Conservation (phyloP, 1,140 invertebrate genomes). For the Ctenoplectra terminalis region DNA sequence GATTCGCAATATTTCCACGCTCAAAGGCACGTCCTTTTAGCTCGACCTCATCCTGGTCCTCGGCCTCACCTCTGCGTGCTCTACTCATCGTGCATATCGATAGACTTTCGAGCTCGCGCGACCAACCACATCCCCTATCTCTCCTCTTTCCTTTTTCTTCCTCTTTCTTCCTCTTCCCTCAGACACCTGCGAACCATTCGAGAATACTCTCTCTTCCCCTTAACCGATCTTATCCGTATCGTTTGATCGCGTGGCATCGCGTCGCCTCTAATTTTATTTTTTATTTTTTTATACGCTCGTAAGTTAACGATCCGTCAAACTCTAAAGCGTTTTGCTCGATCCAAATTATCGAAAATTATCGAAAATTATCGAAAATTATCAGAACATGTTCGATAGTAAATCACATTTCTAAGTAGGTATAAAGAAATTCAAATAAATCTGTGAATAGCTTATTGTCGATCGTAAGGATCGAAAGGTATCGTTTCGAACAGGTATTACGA, state of each 20-base stretch:
- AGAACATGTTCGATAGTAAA: too few species aligned
- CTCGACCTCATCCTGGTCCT: constrained; percentile 42
- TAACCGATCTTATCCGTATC: neutral
- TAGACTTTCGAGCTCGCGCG: constrained; percentile 17
- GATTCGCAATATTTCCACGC: constrained; percentile 60
- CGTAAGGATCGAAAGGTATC: neutral
- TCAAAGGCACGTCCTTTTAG: constrained; percentile 50
- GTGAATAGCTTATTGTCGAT: too few species aligned
- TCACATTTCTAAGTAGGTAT: too few species aligned
- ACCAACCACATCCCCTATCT: neutral
- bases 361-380: too few species aligned
- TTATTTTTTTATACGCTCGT: too few species aligned
- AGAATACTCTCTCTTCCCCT: too few species aligned
- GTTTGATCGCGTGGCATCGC: neutral
- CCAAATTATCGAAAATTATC: too few species aligned
- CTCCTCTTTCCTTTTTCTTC: neutral
- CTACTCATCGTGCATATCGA: constrained; percentile 62
- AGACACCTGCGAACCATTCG: neutral
- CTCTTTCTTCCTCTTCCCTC: too few species aligned
- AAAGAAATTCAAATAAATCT: neutral
- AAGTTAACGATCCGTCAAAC: neutral
- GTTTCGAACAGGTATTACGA: neutral
- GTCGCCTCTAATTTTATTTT: too few species aligned
- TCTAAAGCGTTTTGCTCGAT: too few species aligned
- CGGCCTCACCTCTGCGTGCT: neutral